Conservation (phyloP, 2,888 invertebrate genomes). For the Melieria crassipennis region DNA sequence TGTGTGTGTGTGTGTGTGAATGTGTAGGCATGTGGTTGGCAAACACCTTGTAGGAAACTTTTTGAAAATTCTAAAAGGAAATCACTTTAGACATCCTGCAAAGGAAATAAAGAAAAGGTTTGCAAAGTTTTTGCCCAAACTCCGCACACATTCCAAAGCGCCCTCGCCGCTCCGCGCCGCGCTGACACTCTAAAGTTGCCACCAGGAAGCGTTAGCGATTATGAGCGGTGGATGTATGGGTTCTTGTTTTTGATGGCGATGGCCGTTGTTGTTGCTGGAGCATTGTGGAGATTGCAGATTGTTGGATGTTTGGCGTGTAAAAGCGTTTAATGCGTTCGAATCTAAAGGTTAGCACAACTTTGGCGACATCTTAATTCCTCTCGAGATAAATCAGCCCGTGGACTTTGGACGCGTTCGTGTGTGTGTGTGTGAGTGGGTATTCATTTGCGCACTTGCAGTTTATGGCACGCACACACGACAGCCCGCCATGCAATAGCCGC, state of each 20-base stretch:
- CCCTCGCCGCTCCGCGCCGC: constrained; percentile 15
- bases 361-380: constrained; percentile 62
- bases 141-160: constrained; percentile 22
- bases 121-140: constrained; percentile 24
- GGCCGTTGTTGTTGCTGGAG: constrained; percentile 2
- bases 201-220: constrained; percentile 29
- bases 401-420: constrained; percentile 20
- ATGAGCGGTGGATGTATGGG: constrained; percentile 26
- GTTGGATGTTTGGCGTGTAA: constrained; percentile 8
- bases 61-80: constrained; percentile 60
- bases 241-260: background rate
- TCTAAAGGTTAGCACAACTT: constrained; percentile 50
- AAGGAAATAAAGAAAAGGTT: constrained; percentile 27
- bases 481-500: too few relatives aligned
- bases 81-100: constrained; percentile 55
- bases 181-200: constrained; percentile 22
- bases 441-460: background rate
- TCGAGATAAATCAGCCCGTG: constrained; percentile 50
- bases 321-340: constrained; percentile 24
- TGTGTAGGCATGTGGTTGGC: constrained; percentile 37
- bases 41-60: constrained; percentile 58
- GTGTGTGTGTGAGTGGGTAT: background rate
- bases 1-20: background rate
- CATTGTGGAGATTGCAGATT: constrained; percentile 2
- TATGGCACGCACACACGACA: too few relatives aligned